Base-by-base conservation (phyloP, 2,888 invertebrate species). In the Chirona hameri region DNA sequence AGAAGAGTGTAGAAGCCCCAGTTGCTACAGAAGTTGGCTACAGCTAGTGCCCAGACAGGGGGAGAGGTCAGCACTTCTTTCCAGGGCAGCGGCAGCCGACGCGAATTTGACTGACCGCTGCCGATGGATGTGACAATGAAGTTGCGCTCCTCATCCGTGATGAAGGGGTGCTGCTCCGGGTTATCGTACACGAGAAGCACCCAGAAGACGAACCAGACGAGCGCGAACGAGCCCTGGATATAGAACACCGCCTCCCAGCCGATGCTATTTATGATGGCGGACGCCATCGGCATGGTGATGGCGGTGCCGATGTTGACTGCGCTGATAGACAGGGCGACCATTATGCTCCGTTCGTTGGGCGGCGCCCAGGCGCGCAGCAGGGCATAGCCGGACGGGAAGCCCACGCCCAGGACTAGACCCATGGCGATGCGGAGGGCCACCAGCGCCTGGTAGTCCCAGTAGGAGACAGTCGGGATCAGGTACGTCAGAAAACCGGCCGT, bases 291-390 rank as follows among this genome's bases (percentile, higher is more conserved):
- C 92, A 96, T 93, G 0, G 95, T 95, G 79, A 96, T 89, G 15
- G 97, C 96, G 48, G 96, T 97, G 29, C 98, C 98, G 86, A 98
- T 90, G 14, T 96, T 94, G 46, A 95, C 95, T 0, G 57, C 82
- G 46, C 48, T 76, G n/a, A 57, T 27, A 15, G 52, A 10, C 76
- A 10, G 89, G 84, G 69, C 10, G 14, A 96, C 94, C 88, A 97
- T 95, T 88, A 97, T 94, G 88, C 96, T 95, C 79, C 95, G 95
- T 85, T 98, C 97, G 91, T 94, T 92, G 21, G 97, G 97, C 14
- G 97, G 97, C 83, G 97, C 95, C 98, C 98, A 98, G 84, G 93
- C 93, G 14, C 96, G 95, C 69, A 96, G 96, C 91, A 98, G 93
- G 7, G 96, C 94, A 84, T 95, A 94, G 86, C 97, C 95, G 14